Percentiles rank a stretch among this genome's conserved stretches.
Evolutionary conservation across 2,797 vertebrate genomes (phyloP).

Genomic region (Astyanax mexicanus): DNA sequence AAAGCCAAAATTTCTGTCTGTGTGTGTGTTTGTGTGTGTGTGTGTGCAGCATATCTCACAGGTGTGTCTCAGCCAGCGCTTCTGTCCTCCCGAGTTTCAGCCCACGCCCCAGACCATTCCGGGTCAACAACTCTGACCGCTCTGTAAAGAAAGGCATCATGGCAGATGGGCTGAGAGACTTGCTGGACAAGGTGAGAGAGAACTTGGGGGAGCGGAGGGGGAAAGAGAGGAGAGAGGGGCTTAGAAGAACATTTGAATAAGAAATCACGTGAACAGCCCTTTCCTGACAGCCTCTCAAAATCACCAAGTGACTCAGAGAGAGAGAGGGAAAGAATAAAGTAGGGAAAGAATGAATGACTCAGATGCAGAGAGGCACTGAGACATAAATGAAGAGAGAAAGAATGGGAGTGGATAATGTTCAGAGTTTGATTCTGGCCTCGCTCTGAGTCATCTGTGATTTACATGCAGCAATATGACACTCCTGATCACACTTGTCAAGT

Average conservation of each 20-base stretch:
- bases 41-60: slow-evolving; percentile 55
- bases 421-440: not conserved
- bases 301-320: slow-evolving; percentile 21
- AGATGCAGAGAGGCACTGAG: slow-evolving; percentile 2
- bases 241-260: slow-evolving; percentile 8
- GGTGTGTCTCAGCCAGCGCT: slow-evolving; percentile 79
- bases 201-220: not conserved
- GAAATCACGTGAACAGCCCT: slow-evolving; percentile 10
- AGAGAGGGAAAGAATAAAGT: slow-evolving; percentile 12
- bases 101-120: slow-evolving; percentile 75
- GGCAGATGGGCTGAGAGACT: slow-evolving; percentile 79
- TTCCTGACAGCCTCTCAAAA: slow-evolving; percentile 26
- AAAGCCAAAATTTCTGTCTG: not conserved
- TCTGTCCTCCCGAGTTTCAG: slow-evolving; percentile 76
- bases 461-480: slow-evolving; percentile 9
- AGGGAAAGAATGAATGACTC: slow-evolving; percentile 21
- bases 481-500: not conserved
- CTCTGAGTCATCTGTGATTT: slow-evolving; percentile 20
- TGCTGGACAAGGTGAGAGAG: slow-evolving; percentile 84
- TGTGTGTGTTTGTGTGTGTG: slow-evolving; percentile 17
- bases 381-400: not conserved
- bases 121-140: slow-evolving; percentile 83
- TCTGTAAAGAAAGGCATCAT: slow-evolving; percentile 89
- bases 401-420: not conserved
- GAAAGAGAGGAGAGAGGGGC: too few species aligned